phyloP scores from a whole-genome alignment of 1,140 invertebrate genomes.

The Lycorma delicatula region DNA sequence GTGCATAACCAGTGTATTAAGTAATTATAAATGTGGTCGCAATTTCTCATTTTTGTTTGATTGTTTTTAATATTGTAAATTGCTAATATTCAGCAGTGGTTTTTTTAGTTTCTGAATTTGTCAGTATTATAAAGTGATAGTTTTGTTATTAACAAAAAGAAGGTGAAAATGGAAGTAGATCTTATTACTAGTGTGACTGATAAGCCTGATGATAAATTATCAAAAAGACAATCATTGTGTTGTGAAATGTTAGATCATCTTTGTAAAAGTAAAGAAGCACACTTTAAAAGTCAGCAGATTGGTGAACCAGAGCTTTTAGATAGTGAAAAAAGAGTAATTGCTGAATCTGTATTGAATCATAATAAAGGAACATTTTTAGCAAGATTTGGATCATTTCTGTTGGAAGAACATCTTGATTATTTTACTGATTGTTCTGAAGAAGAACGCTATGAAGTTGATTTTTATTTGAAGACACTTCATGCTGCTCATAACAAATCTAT shows the following conservation, averaged over 20 bases:
- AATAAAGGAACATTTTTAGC: constrained; percentile 59
- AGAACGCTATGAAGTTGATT: constrained; percentile 48
- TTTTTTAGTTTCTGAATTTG: no score
- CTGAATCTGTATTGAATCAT: constrained; percentile 51
- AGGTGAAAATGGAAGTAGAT: no score
- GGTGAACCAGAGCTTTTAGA: constrained; percentile 59
- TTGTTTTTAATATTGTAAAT: no score
- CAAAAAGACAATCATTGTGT: neutral
- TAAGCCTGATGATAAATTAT: no score
- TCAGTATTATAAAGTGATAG: no score
- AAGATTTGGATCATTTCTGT: constrained; percentile 66
- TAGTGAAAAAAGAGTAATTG: constrained; percentile 60
- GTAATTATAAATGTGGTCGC: no score
- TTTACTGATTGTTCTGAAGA: constrained; percentile 43
- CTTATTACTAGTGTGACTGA: no score
- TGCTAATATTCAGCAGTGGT: no score
- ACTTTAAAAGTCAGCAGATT: constrained; percentile 56
- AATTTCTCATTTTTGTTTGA: no score
- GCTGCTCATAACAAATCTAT: constrained; percentile 4
- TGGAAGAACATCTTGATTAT: constrained; percentile 53
- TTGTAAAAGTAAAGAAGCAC: constrained; percentile 15
- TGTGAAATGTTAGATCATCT: constrained; percentile 21
- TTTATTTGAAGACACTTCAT: constrained; percentile 41
- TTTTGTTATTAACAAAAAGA: no score
- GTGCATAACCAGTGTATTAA: no score